Percentiles rank a stretch among this genome's conserved stretches.
Conservation (phyloP, 2,888 invertebrate species). For the Cryptocephalus moraei region DNA sequence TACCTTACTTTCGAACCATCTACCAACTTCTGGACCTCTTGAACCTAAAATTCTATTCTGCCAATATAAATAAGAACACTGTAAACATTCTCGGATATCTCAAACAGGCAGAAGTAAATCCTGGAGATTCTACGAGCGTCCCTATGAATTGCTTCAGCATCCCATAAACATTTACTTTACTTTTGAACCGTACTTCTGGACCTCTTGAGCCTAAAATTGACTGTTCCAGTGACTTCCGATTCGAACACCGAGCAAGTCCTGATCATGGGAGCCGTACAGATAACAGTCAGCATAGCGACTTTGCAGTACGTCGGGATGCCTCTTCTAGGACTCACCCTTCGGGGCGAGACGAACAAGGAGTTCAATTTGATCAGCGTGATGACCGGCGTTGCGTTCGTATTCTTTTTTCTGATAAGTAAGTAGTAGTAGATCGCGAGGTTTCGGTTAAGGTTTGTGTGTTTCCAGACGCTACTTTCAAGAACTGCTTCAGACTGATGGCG, state of each 20-base stretch:
- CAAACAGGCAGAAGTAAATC: too few relatives aligned
- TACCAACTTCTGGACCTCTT: too few relatives aligned
- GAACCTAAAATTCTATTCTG: too few relatives aligned
- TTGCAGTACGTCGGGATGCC: constrained; percentile 29
- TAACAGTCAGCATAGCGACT: constrained; percentile 29
- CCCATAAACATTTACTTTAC: too few relatives aligned
- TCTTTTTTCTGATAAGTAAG: constrained; percentile 30
- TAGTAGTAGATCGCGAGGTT: not conserved
- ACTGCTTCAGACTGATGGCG: constrained; percentile 31
- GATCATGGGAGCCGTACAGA: constrained; percentile 29
- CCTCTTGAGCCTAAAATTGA: not conserved
- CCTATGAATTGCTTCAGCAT: too few relatives aligned
- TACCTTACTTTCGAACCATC: too few relatives aligned
- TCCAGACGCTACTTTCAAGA: constrained; percentile 30
- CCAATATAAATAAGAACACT: too few relatives aligned
- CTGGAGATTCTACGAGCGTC: too few relatives aligned
- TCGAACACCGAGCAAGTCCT: constrained; percentile 23
- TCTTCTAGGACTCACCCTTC: constrained; percentile 26
- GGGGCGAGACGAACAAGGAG: constrained; percentile 28
- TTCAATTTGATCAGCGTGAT: constrained; percentile 25
- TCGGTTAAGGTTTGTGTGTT: constrained; percentile 4
- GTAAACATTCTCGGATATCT: too few relatives aligned
- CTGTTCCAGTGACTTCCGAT: constrained; percentile 30
- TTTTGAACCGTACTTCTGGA: too few relatives aligned
- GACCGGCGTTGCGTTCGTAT: constrained; percentile 25